Conservation (phyloP, 2,113 vertebrate genomes). For the Morone saxatilis region DNA sequence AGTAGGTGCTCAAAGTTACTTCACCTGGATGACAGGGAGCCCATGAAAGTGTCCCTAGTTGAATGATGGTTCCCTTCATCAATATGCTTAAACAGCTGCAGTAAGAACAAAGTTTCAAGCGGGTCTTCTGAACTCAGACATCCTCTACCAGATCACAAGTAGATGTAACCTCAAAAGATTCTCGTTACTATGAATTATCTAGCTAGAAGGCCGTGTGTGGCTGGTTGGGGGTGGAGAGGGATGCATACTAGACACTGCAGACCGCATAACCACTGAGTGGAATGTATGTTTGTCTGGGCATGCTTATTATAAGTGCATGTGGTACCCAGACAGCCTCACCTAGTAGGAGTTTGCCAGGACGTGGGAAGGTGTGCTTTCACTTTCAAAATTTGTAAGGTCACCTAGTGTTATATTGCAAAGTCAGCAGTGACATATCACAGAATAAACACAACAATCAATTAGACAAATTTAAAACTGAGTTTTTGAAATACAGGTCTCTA, state of each 20-base stretch:
- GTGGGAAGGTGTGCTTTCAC: constrained; percentile 35
- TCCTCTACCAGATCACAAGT: constrained; percentile 39
- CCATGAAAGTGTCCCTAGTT: background rate
- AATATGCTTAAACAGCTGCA: constrained; percentile 1
- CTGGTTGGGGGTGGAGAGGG: constrained; percentile 45
- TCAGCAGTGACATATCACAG: background rate
- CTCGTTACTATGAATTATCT: constrained; percentile 49
- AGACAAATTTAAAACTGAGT: background rate
- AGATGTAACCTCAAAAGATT: constrained; percentile 40
- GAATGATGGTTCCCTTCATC: constrained; percentile 27
- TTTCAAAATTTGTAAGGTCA: constrained; percentile 22
- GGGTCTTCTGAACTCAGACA: constrained; percentile 29
- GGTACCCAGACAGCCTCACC: constrained; percentile 75
- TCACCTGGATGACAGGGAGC: constrained; percentile 8
- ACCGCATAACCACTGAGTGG: constrained; percentile 84
- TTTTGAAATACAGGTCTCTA: background rate
- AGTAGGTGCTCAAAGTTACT: background rate
- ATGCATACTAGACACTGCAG: constrained; percentile 85
- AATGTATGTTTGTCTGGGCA: constrained; percentile 89
- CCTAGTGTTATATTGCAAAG: background rate
- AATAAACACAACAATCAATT: background rate
- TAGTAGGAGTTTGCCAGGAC: constrained; percentile 21
- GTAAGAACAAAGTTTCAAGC: constrained; percentile 22
- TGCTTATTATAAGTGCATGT: constrained; percentile 79
- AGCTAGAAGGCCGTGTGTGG: constrained; percentile 30